A percentile compares a stretch with the other conserved stretches of the same genome.
These are phyloP conservation scores for Vombatus ursinus DNA, from an alignment of 2,113 vertebrate genomes.

Conservation along the genomic window DNA sequence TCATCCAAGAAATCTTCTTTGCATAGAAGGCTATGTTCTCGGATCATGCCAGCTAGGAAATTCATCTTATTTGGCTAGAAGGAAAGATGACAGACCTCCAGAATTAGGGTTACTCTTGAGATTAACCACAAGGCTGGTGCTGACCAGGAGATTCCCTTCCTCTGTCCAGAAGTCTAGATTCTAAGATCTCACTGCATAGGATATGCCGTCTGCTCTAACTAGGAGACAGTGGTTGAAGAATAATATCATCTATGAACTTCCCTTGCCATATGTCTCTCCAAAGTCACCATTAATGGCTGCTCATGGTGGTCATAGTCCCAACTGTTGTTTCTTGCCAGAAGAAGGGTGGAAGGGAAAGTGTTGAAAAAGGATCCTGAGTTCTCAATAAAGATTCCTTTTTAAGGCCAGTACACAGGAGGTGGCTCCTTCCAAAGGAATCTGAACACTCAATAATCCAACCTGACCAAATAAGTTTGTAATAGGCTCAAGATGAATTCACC, in stretches of 20 bases:
- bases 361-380: not conserved
- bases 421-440: not conserved
- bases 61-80: not conserved
- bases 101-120: not conserved
- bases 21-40: not conserved
- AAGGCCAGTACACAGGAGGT: not conserved
- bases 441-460: not conserved
- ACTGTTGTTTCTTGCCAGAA: not conserved
- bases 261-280: not conserved
- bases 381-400: not conserved
- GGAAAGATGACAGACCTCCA: not conserved
- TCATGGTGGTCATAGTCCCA: not conserved
- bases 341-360: not conserved
- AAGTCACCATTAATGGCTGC: not conserved
- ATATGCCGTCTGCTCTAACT: not conserved
- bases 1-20: not conserved
- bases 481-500: not conserved
- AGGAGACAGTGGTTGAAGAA: not conserved
- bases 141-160: not conserved
- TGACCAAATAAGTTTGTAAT: not conserved
- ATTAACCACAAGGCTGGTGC: not conserved
- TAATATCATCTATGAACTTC: not conserved
- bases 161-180: not conserved
- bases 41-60: not conserved
- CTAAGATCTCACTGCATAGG: not conserved